Base-by-base conservation (phyloP, 2,888 invertebrate species). In the Euclidia mi region DNA sequence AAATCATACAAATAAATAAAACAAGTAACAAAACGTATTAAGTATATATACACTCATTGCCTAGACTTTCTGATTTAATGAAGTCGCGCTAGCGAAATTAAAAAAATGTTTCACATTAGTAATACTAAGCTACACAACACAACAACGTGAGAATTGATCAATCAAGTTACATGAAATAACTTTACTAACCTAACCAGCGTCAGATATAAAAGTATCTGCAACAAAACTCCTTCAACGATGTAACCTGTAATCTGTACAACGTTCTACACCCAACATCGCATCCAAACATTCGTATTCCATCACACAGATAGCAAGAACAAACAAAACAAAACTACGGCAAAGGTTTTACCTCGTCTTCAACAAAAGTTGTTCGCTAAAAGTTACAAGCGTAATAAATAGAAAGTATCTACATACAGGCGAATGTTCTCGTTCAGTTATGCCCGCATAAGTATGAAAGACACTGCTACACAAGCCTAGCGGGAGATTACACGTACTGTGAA, bases 371-470 rank as follows among this genome's bases (percentile, higher is more conserved):
- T 43, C 41, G 28, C 34, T 28, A 51, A 52, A 71, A 71, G 55
- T 67, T 64, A 60, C 56, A 75, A 62, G 41, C 40, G 42, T 50
- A 65, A 68, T 68, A 71, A 62, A 67, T 68, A 58, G 51, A 46
- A 53, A 58, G 48, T 60, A 67, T 64, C 38, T 48, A 37, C 46
- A 45, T 58, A 53, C 29, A 64, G 52, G 40, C 56, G 55, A 48
- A 60, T 59, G 60, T 63, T 56, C 48, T 29, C 45, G 59, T 65
- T 57, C 32, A 46, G 56, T 38, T 60, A 61, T 46, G 38, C 72
- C 76, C 72, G 65, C 62, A 76, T 76, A 49, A 61, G 57, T 62
- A 63, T 60, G 53, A 67, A 55, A 75, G 61, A 57, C 58, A 61
- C 35, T 58, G 40, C 58, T 43, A 17, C 51, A 46, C 29, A 35